A percentile compares a stretch with the other conserved stretches of the same genome.
Evolutionary conservation across 2,888 invertebrate genomes (phyloP).

Genomic region (Acrobasis consociella): DNA sequence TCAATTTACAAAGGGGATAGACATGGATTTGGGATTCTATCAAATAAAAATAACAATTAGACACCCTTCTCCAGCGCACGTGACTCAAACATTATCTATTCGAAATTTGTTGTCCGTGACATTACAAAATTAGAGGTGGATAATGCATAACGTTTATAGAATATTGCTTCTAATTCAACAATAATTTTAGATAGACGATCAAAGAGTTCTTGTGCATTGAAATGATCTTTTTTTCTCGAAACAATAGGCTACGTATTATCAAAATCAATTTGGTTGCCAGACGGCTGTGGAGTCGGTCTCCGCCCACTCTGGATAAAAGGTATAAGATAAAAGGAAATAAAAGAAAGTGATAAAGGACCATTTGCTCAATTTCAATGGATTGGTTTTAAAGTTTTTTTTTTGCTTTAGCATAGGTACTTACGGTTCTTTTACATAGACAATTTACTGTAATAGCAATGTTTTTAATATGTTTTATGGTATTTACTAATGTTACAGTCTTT

Average conservation of each 20-base stretch:
- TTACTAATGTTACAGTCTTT: not conserved
- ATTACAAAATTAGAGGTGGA: slow-evolving; percentile 26
- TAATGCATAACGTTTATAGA: slow-evolving; percentile 28
- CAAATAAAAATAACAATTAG: slow-evolving; percentile 46
- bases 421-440: not conserved
- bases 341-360: slow-evolving; percentile 36
- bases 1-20: slow-evolving; percentile 38
- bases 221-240: slow-evolving; percentile 31
- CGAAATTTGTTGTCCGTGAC: slow-evolving; percentile 32
- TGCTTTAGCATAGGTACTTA: not conserved
- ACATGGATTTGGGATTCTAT: slow-evolving; percentile 30
- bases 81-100: slow-evolving; percentile 43
- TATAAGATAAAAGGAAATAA: slow-evolving; percentile 32
- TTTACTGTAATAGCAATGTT: too few relatives aligned
- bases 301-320: slow-evolving; percentile 38
- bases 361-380: slow-evolving; percentile 20
- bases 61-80: slow-evolving; percentile 44
- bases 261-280: slow-evolving; percentile 39
- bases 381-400: not conserved
- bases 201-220: slow-evolving; percentile 3
- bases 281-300: slow-evolving; percentile 32
- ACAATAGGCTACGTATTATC: slow-evolving; percentile 39
- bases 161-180: slow-evolving; percentile 18
- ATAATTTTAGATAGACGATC: slow-evolving; percentile 1
- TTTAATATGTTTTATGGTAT: too few relatives aligned